These are phyloP conservation scores for Patella ulyssiponensis DNA, from an alignment of 2,888 invertebrate genomes.

Conservation along the genomic window DNA sequence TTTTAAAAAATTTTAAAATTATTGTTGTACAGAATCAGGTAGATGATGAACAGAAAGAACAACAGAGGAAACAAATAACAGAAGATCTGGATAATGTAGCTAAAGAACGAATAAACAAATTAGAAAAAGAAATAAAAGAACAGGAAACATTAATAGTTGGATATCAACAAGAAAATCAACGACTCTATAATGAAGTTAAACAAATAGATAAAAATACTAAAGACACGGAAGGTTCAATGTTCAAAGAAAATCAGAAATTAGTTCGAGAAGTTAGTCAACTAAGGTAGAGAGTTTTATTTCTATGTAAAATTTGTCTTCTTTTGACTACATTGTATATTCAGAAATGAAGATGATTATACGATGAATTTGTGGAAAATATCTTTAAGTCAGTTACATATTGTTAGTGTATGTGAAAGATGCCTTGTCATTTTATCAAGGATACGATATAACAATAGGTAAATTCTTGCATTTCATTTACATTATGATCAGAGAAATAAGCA, in stretches of 20 bases:
- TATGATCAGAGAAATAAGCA: too few relatives aligned
- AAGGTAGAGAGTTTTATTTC: slow-evolving; percentile 45
- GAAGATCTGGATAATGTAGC: slow-evolving; percentile 45
- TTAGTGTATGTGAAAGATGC: too few relatives aligned
- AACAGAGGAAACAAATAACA: slow-evolving; percentile 8
- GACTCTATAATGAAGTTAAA: slow-evolving; percentile 68
- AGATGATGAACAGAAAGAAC: not conserved
- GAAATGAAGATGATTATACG: too few relatives aligned
- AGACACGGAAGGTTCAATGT: slow-evolving; percentile 66
- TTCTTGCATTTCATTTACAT: too few relatives aligned
- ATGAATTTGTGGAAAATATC: too few relatives aligned
- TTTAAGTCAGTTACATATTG: too few relatives aligned
- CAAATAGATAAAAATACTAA: slow-evolving; percentile 58
- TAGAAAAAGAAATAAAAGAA: slow-evolving; percentile 66
- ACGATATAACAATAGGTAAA: too few relatives aligned
- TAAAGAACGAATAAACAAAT: slow-evolving; percentile 53
- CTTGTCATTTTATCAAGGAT: too few relatives aligned
- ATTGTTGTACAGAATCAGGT: not conserved
- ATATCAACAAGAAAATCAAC: slow-evolving; percentile 69
- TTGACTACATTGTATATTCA: too few relatives aligned
- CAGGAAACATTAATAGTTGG: slow-evolving; percentile 69
- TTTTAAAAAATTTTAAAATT: too few relatives aligned
- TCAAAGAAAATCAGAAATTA: slow-evolving; percentile 68
- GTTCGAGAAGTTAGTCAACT: slow-evolving; percentile 59
- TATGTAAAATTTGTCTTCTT: too few relatives aligned